phyloP scores from a whole-genome alignment of 2,797 vertebrate species.

The Oreochromis grahami region DNA sequence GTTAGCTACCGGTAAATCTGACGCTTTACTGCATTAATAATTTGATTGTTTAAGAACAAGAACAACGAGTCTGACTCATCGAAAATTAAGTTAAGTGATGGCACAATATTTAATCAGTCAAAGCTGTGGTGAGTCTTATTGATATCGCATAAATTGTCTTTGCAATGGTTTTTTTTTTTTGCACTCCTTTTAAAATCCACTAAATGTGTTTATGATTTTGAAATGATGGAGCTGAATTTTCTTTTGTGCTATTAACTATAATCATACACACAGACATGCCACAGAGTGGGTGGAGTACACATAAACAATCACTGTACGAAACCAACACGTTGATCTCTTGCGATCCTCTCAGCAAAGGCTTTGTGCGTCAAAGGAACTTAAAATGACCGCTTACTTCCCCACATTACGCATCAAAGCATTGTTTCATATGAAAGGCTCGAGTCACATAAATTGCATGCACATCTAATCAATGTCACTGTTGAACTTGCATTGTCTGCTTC shows the following conservation, averaged over 20 bases:
- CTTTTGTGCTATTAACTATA: neutral
- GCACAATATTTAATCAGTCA: neutral
- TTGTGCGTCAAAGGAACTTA: slow-evolving; percentile 38
- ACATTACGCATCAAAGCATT: slow-evolving; percentile 1
- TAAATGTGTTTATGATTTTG: neutral
- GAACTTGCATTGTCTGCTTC: neutral
- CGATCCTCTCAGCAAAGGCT: slow-evolving; percentile 55
- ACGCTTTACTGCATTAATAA: slow-evolving; percentile 1
- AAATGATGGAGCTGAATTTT: neutral
- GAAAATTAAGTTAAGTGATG: neutral
- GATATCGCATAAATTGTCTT: neutral
- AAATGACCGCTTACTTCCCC: slow-evolving; percentile 23
- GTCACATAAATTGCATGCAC: neutral
- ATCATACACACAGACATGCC: neutral
- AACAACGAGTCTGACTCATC: neutral
- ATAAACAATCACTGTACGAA: neutral
- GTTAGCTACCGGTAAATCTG: neutral
- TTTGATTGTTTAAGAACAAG: neutral
- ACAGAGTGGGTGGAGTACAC: neutral
- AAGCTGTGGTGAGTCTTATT: neutral
- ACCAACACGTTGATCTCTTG: slow-evolving; percentile 13
- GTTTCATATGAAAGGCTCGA: neutral
- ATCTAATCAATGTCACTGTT: neutral
- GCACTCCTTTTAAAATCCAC: neutral
- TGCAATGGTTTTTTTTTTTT: neutral